Evolutionary conservation across 2,113 vertebrate species (phyloP), one percentile per base, ranked within the genome.

Genomic region (Quiscalus mexicanus): DNA sequence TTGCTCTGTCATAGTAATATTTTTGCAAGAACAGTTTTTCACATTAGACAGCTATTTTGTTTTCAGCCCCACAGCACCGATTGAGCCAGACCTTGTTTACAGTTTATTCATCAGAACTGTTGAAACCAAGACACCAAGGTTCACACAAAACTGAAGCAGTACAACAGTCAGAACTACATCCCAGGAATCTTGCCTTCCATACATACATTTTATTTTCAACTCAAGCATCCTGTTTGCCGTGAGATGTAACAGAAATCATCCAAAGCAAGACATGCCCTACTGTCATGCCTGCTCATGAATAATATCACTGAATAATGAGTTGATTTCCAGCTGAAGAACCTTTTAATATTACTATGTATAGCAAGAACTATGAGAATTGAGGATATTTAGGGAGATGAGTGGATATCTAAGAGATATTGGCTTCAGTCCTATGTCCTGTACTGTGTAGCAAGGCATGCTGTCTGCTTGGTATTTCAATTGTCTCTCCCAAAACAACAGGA

Each of bases 51-150:
- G 31, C 62, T 76, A 49, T 64, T 93, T 77, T 73, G 39, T 59
- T 83, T 89, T 83, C 71, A 83, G 78, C 10, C 67, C 55, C 50
- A 77, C n/a, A 70, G 53, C 41, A 53, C 45, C 55, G 71, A 77
- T 33, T 63, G 35, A 91, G 84, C 27, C 78, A 94, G 82, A 58
- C 17, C 50, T 88, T 94, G 71, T 91, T 95, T 94, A 90, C 63
- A 93, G 59, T 70, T 80, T 85, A 69, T 93, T 95, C 65, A 65
- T 39, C 65, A 79, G 45, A 84, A 60, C 69, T 85, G 39, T n/a
- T 85, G 74, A 65, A 96, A 80, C 14, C 23, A 49, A 62, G 28
- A 35, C 31, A 74, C 45, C 45, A 39, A 15, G 28, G 19, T 47
- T 67, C 15, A 33, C 59, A n/a, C 17, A 77, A 65, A 87, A 53